Evolutionary conservation across 2,888 invertebrate species (phyloP), one percentile per base, ranked within the genome.

Genomic region (Ypsolopha sequella): DNA sequence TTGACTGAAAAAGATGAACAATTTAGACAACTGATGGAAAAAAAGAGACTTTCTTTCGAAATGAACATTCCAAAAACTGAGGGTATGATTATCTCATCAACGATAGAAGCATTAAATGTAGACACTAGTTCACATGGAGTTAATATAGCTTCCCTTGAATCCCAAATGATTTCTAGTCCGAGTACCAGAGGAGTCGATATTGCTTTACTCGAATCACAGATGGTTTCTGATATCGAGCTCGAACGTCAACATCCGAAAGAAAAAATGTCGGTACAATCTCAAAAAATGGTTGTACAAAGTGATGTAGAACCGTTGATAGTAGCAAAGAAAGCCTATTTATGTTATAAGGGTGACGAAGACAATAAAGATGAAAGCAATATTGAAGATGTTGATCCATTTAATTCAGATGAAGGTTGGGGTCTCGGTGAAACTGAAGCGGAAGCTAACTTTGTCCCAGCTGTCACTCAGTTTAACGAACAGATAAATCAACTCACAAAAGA

Each of bases 401-500:
- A 74, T 65, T 78, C 79, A 7, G 84, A 88, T 52, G 81, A 80
- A 63, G 87, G 80, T 51, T 80, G 80, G 75, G 85, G 80, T 1
- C 71, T 88, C 55, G 85, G 75, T 41, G 76, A 73, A 46, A 55
- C 56, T 56, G 73, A 78, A 63, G 36, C 64, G 63, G 61, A 71
- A 64, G 58, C 63, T 64, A 73, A 73, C 13, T 58, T 73, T 10
- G 66, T 70, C 8, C 73, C 78, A n/a, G 87, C 84, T 54, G 64
- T 90, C 33, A 84, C 88, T 53, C 87, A 89, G 57, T 76, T 91
- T 34, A 87, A 89, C 61, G 87, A 89, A 50, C 85, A 88, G 60
- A 82, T 93, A n/a, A 72, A 82, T 35, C 81, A 88, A 51, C 75
- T 93, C 6, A 88, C 89, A 60, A 69, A 79, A 1, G 89, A 91